Conservation (phyloP, 1,140 invertebrate species). For the Patella vulgata region DNA sequence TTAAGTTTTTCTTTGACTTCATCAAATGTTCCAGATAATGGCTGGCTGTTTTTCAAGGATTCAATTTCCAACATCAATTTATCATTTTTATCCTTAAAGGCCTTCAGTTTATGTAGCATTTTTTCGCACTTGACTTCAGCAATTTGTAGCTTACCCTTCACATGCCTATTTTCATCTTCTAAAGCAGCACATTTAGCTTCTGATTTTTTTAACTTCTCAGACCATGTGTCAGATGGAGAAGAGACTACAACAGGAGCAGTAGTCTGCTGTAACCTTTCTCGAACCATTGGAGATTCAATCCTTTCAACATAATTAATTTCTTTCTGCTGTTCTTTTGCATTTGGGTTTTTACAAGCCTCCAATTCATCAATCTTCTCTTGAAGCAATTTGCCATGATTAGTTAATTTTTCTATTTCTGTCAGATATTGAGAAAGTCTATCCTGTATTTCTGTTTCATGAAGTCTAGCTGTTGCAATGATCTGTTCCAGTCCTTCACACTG, state of each 20-base stretch:
- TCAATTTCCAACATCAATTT: slow-evolving; percentile 61
- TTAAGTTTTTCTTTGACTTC: slow-evolving; percentile 10
- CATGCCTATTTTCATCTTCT: slow-evolving; percentile 37
- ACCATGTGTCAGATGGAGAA: too few species aligned
- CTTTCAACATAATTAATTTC: too few species aligned
- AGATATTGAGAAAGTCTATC: slow-evolving; percentile 5
- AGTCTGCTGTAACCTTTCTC: too few species aligned
- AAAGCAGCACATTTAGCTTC: slow-evolving; percentile 26
- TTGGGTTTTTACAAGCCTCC: neutral
- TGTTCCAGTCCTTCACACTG: slow-evolving; percentile 33
- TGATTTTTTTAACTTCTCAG: too few species aligned
- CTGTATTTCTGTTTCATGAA: slow-evolving; percentile 19
- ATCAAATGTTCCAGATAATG: slow-evolving; percentile 1
- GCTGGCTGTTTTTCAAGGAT: slow-evolving; percentile 67
- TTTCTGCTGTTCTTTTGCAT: slow-evolving; percentile 1
- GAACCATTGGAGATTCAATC: too few species aligned
- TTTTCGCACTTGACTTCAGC: slow-evolving; percentile 59
- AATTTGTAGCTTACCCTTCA: slow-evolving; percentile 40
- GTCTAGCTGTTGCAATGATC: slow-evolving; percentile 26
- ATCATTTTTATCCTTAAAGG: slow-evolving; percentile 63
- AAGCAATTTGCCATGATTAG: slow-evolving; percentile 6
- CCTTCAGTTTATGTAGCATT: slow-evolving; percentile 60
- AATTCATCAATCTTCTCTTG: slow-evolving; percentile 8
- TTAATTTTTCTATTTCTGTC: slow-evolving; percentile 11
- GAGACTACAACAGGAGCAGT: too few species aligned